Evolutionary conservation across 2,113 vertebrate genomes (phyloP).

Genomic region (Octodon degus): DNA sequence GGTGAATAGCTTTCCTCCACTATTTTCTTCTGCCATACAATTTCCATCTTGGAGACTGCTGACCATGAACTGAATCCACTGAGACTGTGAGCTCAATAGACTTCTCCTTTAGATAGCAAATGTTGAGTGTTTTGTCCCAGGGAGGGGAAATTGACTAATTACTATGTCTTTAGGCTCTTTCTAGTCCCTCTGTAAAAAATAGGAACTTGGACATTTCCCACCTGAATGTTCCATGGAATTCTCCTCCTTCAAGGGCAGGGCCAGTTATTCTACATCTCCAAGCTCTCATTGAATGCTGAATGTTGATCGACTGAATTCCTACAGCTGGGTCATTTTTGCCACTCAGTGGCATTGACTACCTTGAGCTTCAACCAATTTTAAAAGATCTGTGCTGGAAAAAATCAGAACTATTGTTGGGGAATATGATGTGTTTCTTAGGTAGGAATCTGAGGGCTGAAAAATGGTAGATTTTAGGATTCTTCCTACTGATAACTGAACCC

Average conservation of each 20-base stretch:
- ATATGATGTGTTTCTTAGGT: not conserved
- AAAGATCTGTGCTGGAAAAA: not conserved
- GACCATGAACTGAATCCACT: not conserved
- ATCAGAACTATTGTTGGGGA: not conserved
- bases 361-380: not conserved
- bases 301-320: not conserved
- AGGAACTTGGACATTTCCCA: not conserved
- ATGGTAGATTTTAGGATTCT: not conserved
- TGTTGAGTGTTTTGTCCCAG: not conserved
- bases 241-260: not conserved
- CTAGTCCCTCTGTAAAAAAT: not conserved
- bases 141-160: not conserved
- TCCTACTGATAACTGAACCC: not conserved
- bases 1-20: not conserved
- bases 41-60: not conserved
- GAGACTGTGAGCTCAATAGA: not conserved
- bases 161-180: not conserved
- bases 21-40: not conserved
- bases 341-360: fast-evolving
- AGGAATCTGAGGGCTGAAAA: not conserved
- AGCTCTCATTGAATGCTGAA: not conserved
- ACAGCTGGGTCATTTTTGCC: not conserved
- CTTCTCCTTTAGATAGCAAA: not conserved
- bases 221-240: not conserved
- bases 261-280: not conserved